Conservation (phyloP, 2,888 invertebrate genomes). For the Euproctis similis region DNA sequence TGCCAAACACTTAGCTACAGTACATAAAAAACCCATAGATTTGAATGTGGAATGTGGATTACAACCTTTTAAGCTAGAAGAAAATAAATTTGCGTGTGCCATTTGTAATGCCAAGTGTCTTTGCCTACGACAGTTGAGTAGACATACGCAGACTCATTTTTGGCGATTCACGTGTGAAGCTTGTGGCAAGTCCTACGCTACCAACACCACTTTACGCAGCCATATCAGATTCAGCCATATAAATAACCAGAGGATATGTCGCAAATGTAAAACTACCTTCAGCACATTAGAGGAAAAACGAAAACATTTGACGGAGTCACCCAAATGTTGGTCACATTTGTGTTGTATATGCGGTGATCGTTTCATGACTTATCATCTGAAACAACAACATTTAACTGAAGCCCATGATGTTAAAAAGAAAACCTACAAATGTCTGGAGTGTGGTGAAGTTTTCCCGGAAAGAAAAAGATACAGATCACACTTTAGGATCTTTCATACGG, state of each 20-base stretch:
- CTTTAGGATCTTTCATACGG: constrained; percentile 50
- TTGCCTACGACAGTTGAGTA: constrained; percentile 48
- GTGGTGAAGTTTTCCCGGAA: constrained; percentile 41
- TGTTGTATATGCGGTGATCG: constrained; percentile 53
- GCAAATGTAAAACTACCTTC: constrained; percentile 54
- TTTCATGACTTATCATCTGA: constrained; percentile 47
- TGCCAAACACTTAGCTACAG: constrained; percentile 41
- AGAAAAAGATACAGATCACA: constrained; percentile 47
- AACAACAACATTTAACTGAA: constrained; percentile 44
- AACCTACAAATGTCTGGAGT: constrained; percentile 47
- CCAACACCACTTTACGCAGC: constrained; percentile 44
- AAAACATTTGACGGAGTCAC: constrained; percentile 41
- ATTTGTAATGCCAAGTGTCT: constrained; percentile 45
- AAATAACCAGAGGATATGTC: constrained; percentile 43
- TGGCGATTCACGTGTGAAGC: constrained; percentile 55
- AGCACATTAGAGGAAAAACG: constrained; percentile 40
- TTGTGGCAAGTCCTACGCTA: constrained; percentile 59
- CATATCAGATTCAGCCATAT: constrained; percentile 50
- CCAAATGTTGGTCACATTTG: constrained; percentile 51
- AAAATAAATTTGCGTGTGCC: constrained; percentile 43
- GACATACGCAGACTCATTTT: constrained; percentile 58
- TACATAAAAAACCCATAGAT: constrained; percentile 42
- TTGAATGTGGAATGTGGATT: constrained; percentile 42
- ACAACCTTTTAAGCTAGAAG: constrained; percentile 53
- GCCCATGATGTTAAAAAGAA: constrained; percentile 44